Evolutionary conservation across 2,888 invertebrate species (phyloP), one percentile per base, ranked within the genome.

Genomic region (Alcis repandata): DNA sequence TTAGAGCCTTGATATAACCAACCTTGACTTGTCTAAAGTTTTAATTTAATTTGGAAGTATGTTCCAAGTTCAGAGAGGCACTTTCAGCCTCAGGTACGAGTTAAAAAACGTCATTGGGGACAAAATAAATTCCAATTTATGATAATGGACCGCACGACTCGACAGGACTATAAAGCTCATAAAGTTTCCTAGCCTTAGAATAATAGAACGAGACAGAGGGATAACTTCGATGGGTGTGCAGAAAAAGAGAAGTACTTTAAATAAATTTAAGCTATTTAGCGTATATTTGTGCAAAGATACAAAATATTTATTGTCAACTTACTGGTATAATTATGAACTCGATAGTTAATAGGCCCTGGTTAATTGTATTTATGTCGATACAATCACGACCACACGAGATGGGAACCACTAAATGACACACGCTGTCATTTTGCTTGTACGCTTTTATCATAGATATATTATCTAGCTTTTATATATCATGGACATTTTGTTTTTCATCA

Each of bases 121-220:
- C 61, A 48, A 65, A 64, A 70, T 74, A 70, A 70, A 71, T 72
- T 69, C 58, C 63, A 72, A 72, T 72, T 72, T 68, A 69, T 71
- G 68, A 48, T 70, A 74, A 74, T 69, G 69, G 64, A 68, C 58
- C 52, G 53, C 48, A 51, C 59, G 22, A 54, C 56, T 65, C 53
- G 51, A 68, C 65, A 63, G 20, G 61, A 48, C 62, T 61, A 59
- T 61, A 69, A 66, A 66, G 59, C 58, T 56, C 62, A 64, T 61
- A 67, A 68, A 69, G 59, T 66, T 58, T 49, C 43, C 33, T 27
- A 63, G 57, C 56, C 32, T 45, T 45, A 56, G 46, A 54, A 11
- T 36, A 11, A n/a, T 1, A 19, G 32, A 49, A 48, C 27, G 33
- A n/a, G 1, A n/a, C 32, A 56, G 41, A 56, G 6, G n/a, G 17